A percentile compares a stretch with the other conserved stretches of the same genome.
phyloP scores from a whole-genome alignment of 2,113 vertebrate genomes.

The Marmota flaviventris region DNA sequence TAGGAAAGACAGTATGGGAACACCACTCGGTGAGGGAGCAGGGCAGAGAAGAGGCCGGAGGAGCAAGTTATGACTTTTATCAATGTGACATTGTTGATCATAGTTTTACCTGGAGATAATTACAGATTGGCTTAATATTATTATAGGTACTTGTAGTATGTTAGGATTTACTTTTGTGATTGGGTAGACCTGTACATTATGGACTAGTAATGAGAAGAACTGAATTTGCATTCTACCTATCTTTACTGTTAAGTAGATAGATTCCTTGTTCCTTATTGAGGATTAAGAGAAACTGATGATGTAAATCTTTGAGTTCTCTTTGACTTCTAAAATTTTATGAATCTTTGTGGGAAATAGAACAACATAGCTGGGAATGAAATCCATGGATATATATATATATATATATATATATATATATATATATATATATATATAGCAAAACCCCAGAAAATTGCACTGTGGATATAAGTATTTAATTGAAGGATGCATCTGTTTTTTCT shows the following conservation, averaged over 20 bases:
- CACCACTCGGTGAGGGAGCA: neutral
- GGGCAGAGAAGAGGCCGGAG: constrained; percentile 2
- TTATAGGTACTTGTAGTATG: neutral
- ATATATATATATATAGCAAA: neutral
- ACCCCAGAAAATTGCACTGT: neutral
- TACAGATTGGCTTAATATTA: neutral
- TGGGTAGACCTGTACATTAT: neutral
- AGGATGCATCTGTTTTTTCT: neutral
- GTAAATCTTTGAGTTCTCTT: neutral
- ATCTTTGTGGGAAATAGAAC: neutral
- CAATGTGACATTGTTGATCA: neutral
- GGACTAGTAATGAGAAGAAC: neutral
- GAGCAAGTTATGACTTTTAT: neutral
- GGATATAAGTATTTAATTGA: constrained; percentile 4
- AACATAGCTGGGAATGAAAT: neutral
- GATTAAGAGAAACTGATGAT: neutral
- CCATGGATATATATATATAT: neutral
- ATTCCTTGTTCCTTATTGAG: neutral
- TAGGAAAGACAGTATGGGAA: neutral
- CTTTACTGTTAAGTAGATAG: neutral
- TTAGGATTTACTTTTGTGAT: neutral
- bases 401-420: neutral
- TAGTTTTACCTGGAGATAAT: neutral
- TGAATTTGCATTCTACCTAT: neutral
- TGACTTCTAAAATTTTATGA: constrained; percentile 26